phyloP scores from a whole-genome alignment of 2,888 invertebrate genomes.

The Philaethria dido region DNA sequence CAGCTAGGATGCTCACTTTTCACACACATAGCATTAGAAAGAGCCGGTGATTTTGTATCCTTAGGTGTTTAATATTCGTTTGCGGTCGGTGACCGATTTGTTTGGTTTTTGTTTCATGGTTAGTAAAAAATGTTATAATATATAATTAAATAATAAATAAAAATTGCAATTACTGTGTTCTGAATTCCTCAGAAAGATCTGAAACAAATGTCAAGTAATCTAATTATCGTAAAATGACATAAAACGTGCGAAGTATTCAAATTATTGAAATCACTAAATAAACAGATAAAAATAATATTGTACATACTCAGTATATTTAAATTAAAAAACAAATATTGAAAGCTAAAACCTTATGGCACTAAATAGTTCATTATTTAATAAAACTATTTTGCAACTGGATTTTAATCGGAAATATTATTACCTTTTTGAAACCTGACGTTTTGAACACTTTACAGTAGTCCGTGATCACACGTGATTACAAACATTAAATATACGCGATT shows the following conservation, averaged over 20 bases:
- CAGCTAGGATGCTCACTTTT: slow-evolving; percentile 22
- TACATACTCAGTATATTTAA: too few relatives aligned
- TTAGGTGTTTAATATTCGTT: slow-evolving; percentile 54
- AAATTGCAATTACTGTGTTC: neutral
- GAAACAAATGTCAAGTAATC: neutral
- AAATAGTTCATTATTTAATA: too few relatives aligned
- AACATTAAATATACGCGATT: neutral
- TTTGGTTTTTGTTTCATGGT: slow-evolving; percentile 30
- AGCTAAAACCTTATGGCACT: too few relatives aligned
- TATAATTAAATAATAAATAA: neutral
- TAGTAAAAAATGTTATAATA: neutral
- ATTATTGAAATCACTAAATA: neutral
- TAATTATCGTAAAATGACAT: neutral
- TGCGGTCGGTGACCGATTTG: slow-evolving; percentile 74
- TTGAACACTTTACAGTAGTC: too few relatives aligned
- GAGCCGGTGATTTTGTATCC: slow-evolving; percentile 36
- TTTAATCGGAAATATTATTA: too few relatives aligned
- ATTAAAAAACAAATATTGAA: too few relatives aligned
- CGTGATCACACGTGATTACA: too few relatives aligned
- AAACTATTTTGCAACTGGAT: too few relatives aligned
- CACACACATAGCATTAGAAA: slow-evolving; percentile 23
- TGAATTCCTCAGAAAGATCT: neutral
- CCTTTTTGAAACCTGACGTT: too few relatives aligned
- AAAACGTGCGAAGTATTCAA: neutral
- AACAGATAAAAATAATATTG: neutral